Base-by-base conservation (phyloP, 2,797 vertebrate species). In the Crocodylus rhombifer region DNA sequence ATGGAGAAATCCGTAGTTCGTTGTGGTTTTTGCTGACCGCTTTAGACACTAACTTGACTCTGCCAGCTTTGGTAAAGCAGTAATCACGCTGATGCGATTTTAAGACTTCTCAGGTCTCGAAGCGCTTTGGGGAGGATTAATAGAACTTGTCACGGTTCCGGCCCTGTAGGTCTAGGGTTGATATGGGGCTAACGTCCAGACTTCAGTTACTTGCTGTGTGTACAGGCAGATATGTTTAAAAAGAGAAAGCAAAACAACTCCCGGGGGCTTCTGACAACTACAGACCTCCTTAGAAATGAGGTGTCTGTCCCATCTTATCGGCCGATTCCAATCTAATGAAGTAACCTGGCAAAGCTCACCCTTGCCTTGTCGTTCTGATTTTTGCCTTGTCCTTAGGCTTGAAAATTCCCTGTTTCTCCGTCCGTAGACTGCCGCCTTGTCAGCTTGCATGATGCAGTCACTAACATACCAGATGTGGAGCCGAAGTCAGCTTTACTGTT, bases 401-500 rank as follows among this genome's bases (percentile, higher is more conserved):
- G 89, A 13, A 62, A 82, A 81, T 80, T 81, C 81, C 17, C 69
- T 25, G 55, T 30, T 82, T 21, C 63, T 67, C 1, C 36, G 64
- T 4, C 63, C 16, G 33, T 0, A 0, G 74, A 88, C 80, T 73
- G 76, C 58, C 82, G 82, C 0, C 75, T 88, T 97, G 86, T 90
- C 91, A 79, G 58, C 91, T 90, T 97, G 97, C 96, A 94, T 97
- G 97, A 94, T 87, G 67, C 60, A 88, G 91, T 84, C 89, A 80
- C 95, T 97, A 90, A 96, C 92, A 77, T 77, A 65, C 13, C 92
- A 33, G 28, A 36, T 56, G 13, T 13, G 12, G 17, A 76, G 92
- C 86, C 65, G 56, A 4, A 33, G 51, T 79, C 89, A 14, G 78
- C 87, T 92, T 96, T 93, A 77, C 84, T 89, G 93, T 80, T 93